phyloP scores from a whole-genome alignment of 2,113 vertebrate species.

The Origma solitaria region DNA sequence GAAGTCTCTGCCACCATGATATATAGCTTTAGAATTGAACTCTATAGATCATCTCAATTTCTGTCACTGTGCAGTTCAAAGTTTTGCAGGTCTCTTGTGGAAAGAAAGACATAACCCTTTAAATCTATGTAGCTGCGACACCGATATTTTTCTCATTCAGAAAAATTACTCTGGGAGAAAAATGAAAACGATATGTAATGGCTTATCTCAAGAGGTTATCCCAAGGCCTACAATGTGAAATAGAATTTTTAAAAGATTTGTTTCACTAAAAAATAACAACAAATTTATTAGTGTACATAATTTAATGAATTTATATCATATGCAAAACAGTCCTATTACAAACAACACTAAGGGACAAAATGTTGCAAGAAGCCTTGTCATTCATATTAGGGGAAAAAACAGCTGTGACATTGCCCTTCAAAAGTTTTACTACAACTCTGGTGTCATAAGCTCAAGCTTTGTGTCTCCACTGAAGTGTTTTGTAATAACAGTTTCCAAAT shows the following conservation, averaged over 20 bases:
- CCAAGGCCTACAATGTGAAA: neutral
- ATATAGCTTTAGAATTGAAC: neutral
- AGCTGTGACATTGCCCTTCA: neutral
- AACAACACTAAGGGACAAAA: neutral
- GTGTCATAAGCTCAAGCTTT: neutral
- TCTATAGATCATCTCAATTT: constrained; percentile 12
- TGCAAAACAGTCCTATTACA: neutral
- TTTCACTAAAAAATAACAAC: neutral
- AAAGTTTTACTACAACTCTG: neutral
- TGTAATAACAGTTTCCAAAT: neutral
- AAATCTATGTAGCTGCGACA: neutral
- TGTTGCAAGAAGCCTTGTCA: neutral
- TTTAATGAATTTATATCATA: neutral
- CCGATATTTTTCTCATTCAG: neutral
- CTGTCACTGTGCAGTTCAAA: neutral
- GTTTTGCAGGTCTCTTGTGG: neutral
- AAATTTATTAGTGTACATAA: neutral
- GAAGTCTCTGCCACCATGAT: neutral
- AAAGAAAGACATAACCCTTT: neutral
- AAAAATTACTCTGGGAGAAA: neutral
- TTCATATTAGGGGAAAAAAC: neutral
- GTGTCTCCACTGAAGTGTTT: neutral
- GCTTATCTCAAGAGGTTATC: neutral
- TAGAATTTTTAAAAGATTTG: neutral
- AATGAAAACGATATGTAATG: neutral